Base-by-base conservation (phyloP, 2,113 vertebrate genomes). In the Falcunculus frontatus region DNA sequence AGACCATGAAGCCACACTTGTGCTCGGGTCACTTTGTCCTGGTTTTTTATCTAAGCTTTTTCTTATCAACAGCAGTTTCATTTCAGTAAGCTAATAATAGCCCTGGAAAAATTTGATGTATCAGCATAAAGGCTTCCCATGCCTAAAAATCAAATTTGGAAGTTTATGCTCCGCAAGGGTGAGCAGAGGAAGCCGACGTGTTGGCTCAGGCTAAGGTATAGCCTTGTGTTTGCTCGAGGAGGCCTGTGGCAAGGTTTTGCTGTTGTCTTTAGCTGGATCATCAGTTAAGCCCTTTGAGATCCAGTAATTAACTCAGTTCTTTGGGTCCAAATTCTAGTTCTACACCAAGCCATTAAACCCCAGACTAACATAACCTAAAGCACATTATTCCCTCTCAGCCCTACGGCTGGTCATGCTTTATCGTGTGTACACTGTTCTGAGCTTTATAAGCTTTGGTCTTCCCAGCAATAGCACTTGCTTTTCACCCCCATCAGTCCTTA, bases 71-170 rank as follows among this genome's bases (percentile, higher is more conserved):
- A 76, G 82, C 50, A 63, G 57, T 94, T 94, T 83, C 50, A 76
- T 90, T 97, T 93, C 64, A 83, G 55, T 80, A 67, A 88, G 50
- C 59, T 97, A 95, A 69, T 93, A 95, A 88, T 55, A 95, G 26
- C 49, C 41, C 50, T 77, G 55, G 47, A 92, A 91, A 93, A 84
- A 59, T 65, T 59, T 0, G 2, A 1, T 42, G 64, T 83, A 41
- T 95, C 90, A 93, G 92, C 85, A 92, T 86, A 83, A 92, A 86
- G 26, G 29, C 53, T 93, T 72, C 42, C 16, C 32, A 42, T 63
- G 41, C 82, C 59, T 80, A 62, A 93, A 94, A 83, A 84, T 50
- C 0, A 0, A 80, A 76, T 85, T 88, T 65, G 69, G 47, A 84
- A 85, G 49, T 62, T 77, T 57, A 25, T 65, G n/a, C 62, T 91